A percentile compares a stretch with the other conserved stretches of the same genome.
These are phyloP conservation scores for Lysandra coridon DNA, from an alignment of 2,888 invertebrate genomes.

Conservation along the genomic window DNA sequence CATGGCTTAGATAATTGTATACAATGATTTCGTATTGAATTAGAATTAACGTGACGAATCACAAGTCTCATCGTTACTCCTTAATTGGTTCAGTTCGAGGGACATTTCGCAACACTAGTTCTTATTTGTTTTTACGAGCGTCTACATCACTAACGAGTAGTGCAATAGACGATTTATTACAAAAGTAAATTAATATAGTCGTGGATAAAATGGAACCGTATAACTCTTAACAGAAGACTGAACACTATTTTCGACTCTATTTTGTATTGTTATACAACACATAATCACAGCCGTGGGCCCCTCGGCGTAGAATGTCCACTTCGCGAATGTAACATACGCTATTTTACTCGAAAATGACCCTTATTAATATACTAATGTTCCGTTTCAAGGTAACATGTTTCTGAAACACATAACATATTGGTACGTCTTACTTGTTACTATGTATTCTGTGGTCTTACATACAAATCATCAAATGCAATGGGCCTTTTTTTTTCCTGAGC, in stretches of 20 bases:
- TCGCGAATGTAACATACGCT: conserved; percentile 3
- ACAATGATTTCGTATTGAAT: conserved; percentile 67
- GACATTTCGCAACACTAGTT: conserved; percentile 28
- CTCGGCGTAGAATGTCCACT: conserved; percentile 16
- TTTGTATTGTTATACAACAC: conserved; percentile 76
- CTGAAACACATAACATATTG: not conserved
- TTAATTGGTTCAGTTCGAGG: conserved; percentile 28
- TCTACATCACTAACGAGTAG: conserved; percentile 31
- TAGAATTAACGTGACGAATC: conserved; percentile 43
- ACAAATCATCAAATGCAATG: not conserved
- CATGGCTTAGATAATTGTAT: conserved; percentile 80
- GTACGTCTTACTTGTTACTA: not conserved
- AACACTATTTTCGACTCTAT: conserved; percentile 77
- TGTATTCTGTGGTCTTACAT: not conserved
- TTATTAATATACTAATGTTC: conserved; percentile 10
- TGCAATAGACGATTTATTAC: conserved; percentile 37
- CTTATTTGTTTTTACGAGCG: conserved; percentile 25
- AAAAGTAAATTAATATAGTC: conserved; percentile 46
- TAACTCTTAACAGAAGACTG: conserved; percentile 75
- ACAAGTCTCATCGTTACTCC: conserved; percentile 46
- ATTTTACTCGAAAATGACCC: not conserved
- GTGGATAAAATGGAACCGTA: conserved; percentile 52
- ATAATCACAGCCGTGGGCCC: conserved; percentile 52
- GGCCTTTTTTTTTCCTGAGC: not conserved
- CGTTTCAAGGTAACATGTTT: conserved; percentile 5